A percentile compares a stretch with the other conserved stretches of the same genome.
These are phyloP conservation scores for Choristoneura fumiferana DNA, from an alignment of 1,140 invertebrate genomes.

Conservation along the genomic window DNA sequence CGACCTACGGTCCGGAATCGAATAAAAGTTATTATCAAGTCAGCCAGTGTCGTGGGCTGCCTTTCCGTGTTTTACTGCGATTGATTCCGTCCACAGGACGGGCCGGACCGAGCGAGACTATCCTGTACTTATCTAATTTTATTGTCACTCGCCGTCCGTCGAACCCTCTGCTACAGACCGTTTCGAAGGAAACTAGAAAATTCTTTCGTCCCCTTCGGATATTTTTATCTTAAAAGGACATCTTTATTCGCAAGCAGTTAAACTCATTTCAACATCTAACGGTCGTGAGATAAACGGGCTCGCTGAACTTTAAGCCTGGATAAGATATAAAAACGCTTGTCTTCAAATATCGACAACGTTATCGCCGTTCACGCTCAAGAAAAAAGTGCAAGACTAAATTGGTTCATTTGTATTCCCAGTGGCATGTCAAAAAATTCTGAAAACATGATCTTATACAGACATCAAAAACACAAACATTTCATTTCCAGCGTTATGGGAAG, in stretches of 20 bases:
- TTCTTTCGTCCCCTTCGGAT: constrained; percentile 49
- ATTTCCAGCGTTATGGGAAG: constrained; percentile 32
- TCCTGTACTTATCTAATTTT: constrained; percentile 75
- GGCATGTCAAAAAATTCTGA: neutral
- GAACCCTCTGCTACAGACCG: constrained; percentile 51
- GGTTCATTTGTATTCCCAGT: too few species aligned
- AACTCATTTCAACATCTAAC: constrained; percentile 56
- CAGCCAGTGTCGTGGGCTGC: constrained; percentile 31
- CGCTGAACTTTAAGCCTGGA: constrained; percentile 23
- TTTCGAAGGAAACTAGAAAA: constrained; percentile 61
- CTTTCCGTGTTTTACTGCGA: constrained; percentile 69
- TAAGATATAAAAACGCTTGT: constrained; percentile 28
- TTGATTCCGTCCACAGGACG: constrained; percentile 68
- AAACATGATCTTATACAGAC: neutral
- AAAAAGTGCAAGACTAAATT: neutral
- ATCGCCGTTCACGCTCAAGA: constrained; percentile 19
- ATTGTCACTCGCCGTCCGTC: constrained; percentile 62
- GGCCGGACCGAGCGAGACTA: constrained; percentile 46
- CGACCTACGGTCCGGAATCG: constrained; percentile 39
- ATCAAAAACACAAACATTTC: constrained; percentile 33
- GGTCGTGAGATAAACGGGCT: constrained; percentile 36
- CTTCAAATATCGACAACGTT: constrained; percentile 27
- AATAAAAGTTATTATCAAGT: constrained; percentile 21
- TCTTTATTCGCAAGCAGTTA: constrained; percentile 63
- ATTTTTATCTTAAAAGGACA: constrained; percentile 62